Evolutionary conservation across 1,140 invertebrate genomes (phyloP).

Genomic region (Sinonovacula constricta): DNA sequence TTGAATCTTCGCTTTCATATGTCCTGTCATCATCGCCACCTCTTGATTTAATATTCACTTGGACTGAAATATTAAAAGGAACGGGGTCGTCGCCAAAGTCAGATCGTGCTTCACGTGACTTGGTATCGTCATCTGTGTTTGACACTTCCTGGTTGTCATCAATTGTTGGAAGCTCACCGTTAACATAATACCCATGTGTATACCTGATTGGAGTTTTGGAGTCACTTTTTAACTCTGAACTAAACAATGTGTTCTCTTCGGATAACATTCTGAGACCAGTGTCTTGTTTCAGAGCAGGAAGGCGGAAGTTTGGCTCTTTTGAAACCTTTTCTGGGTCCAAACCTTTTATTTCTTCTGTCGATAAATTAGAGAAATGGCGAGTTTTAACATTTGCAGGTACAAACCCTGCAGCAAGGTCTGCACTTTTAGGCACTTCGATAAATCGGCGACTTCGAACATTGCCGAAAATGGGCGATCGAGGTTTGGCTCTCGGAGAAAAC

Average conservation of each 20-base stretch:
- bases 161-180: neutral
- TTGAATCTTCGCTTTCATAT: too few relatives aligned
- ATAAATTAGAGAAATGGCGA: too few relatives aligned
- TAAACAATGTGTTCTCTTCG: constrained; percentile 23
- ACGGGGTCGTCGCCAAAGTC: constrained; percentile 5
- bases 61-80: constrained; percentile 50
- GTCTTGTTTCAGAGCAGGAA: constrained; percentile 14
- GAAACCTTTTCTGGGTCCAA: neutral
- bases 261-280: constrained; percentile 34
- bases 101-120: neutral
- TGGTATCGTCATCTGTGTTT: neutral
- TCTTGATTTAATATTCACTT: constrained; percentile 44
- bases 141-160: neutral
- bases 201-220: constrained; percentile 8
- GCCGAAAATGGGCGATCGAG: too few relatives aligned
- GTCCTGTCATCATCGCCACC: too few relatives aligned
- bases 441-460: too few relatives aligned
- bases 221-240: neutral
- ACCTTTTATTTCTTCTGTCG: constrained; percentile 19
- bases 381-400: constrained; percentile 34
- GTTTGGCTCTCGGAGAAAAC: neutral
- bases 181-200: neutral
- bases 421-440: constrained; percentile 22
- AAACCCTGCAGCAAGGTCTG: constrained; percentile 22
- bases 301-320: constrained; percentile 6